Percentiles rank a stretch among this genome's conserved stretches.
Evolutionary conservation across 2,113 vertebrate species (phyloP).

Genomic region (Gallinago paraguaiae): DNA sequence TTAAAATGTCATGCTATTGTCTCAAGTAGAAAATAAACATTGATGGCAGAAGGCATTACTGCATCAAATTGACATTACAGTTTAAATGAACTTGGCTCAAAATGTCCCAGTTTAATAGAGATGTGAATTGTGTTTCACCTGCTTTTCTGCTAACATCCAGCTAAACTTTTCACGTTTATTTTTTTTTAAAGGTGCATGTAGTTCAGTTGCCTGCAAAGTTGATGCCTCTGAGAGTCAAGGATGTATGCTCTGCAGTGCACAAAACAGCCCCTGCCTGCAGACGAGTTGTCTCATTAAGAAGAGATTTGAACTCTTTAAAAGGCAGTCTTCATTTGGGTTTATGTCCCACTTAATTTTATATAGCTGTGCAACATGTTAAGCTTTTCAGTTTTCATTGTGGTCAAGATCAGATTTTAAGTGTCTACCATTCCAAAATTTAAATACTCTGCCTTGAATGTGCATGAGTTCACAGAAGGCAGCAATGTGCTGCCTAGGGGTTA

Average conservation of each 20-base stretch:
- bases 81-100: not conserved
- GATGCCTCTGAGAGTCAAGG: not conserved
- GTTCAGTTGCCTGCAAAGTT: not conserved
- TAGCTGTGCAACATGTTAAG: not conserved
- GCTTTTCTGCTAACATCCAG: not conserved
- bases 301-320: not conserved
- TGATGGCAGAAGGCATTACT: not conserved
- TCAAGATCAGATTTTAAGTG: not conserved
- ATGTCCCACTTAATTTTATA: not conserved
- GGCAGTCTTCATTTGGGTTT: not conserved
- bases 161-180: not conserved
- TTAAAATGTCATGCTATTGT: constrained; percentile 21
- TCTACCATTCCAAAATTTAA: not conserved
- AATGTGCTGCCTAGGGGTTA: constrained; percentile 30
- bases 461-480: constrained; percentile 12
- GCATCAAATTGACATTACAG: not conserved
- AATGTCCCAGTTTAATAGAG: not conserved
- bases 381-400: not conserved
- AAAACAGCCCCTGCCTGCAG: not conserved
- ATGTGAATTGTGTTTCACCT: not conserved
- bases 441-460: not conserved
- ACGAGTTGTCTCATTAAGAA: not conserved
- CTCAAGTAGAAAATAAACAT: constrained; percentile 22
- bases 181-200: not conserved
- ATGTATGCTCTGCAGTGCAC: not conserved